phyloP scores from a whole-genome alignment of 2,797 vertebrate genomes.

The Lycodopsis pacificus region DNA sequence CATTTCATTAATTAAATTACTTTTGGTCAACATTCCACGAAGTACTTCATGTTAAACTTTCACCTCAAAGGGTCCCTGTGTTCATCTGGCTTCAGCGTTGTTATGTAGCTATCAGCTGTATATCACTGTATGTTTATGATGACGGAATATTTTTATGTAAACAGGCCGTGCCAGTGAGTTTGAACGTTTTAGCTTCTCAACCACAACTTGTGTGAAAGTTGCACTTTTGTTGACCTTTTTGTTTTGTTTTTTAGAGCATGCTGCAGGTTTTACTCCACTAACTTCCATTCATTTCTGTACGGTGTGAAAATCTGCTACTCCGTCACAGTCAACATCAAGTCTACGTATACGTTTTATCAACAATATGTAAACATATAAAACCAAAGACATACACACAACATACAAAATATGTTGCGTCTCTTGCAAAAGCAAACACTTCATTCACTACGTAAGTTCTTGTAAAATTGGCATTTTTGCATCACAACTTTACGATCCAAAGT shows the following conservation, averaged over 20 bases:
- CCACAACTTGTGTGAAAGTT: background rate
- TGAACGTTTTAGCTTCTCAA: background rate
- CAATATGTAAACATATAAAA: background rate
- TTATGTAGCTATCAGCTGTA: background rate
- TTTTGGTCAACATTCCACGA: background rate
- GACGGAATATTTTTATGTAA: slow-evolving; percentile 13
- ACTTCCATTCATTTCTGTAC: slow-evolving; percentile 9
- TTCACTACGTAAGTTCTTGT: no score
- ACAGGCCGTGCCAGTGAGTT: background rate
- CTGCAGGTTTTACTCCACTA: background rate
- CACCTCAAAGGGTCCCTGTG: slow-evolving; percentile 7
- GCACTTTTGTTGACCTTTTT: background rate
- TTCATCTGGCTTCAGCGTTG: background rate
- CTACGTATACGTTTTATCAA: background rate
- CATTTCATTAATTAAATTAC: background rate
- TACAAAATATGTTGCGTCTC: no score
- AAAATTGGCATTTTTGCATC: no score
- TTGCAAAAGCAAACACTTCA: no score
- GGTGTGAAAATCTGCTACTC: background rate
- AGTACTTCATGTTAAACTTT: background rate
- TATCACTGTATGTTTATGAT: slow-evolving; percentile 9
- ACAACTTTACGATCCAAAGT: no score
- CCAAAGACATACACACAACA: background rate
- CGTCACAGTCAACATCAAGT: background rate
- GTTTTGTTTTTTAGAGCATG: background rate